Evolutionary conservation across 2,888 invertebrate species (phyloP).

Genomic region (Lasioglossum vierecki): DNA sequence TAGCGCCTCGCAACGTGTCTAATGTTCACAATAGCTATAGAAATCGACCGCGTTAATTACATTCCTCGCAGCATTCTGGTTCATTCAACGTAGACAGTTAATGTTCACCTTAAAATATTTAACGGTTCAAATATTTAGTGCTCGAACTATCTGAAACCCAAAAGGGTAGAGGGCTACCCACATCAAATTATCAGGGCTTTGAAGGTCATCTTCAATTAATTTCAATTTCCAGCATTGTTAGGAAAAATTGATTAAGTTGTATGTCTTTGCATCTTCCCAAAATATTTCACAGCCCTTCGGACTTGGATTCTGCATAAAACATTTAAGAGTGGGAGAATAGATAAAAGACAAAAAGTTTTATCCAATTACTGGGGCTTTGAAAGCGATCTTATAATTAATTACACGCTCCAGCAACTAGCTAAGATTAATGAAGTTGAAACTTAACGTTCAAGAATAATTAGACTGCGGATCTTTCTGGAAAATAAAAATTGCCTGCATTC

Average conservation of each 20-base stretch:
- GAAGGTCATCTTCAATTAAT: background rate
- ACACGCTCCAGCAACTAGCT: too few relatives aligned
- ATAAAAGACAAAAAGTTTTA: too few relatives aligned
- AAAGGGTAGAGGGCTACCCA: background rate
- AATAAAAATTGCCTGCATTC: too few relatives aligned
- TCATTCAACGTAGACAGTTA: background rate
- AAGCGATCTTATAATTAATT: too few relatives aligned
- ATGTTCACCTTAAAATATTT: background rate
- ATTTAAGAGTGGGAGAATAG: background rate
- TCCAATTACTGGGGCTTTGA: too few relatives aligned
- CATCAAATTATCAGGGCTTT: background rate
- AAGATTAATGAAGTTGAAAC: too few relatives aligned
- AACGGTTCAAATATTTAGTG: background rate
- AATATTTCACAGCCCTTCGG: too few relatives aligned
- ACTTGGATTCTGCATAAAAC: background rate
- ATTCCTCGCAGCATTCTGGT: slow-evolving; percentile 34
- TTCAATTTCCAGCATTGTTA: background rate
- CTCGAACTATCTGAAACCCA: background rate
- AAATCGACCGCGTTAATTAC: slow-evolving; percentile 39
- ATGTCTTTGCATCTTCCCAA: background rate
- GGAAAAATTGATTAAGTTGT: background rate
- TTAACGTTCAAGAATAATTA: too few relatives aligned
- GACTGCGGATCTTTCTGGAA: too few relatives aligned
- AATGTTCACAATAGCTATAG: slow-evolving; percentile 41
- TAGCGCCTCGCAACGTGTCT: slow-evolving; percentile 24